These are phyloP conservation scores for Folsomia candida DNA, from an alignment of 2,888 invertebrate species.

Conservation along the genomic window DNA sequence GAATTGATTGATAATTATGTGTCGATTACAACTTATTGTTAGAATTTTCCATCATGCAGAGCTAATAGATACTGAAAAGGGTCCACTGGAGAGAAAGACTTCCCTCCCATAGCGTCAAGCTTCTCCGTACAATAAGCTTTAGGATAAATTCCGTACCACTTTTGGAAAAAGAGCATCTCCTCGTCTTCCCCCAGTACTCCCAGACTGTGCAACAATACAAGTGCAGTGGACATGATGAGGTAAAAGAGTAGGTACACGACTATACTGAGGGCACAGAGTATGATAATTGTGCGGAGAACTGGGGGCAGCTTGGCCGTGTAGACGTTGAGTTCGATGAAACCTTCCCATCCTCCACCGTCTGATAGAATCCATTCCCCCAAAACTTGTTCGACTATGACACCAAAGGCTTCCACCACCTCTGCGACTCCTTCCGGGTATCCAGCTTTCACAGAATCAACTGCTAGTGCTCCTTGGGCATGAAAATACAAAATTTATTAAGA, in stretches of 20 bases:
- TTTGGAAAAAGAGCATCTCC: conserved; percentile 27
- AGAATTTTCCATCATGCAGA: no score
- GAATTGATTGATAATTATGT: no score
- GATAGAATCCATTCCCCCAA: conserved; percentile 49
- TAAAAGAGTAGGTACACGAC: neutral
- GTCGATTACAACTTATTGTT: no score
- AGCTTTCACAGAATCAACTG: conserved; percentile 43
- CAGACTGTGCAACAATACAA: neutral
- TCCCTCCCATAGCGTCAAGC: neutral
- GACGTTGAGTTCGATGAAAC: conserved; percentile 42
- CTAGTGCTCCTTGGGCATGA: conserved; percentile 24
- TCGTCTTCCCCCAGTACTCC: conserved; percentile 12
- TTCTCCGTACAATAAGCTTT: neutral
- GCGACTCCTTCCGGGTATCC: conserved; percentile 48
- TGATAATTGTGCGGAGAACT: conserved; percentile 39
- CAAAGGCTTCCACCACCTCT: conserved; percentile 49
- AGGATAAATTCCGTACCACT: conserved; percentile 30
- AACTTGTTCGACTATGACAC: conserved; percentile 46
- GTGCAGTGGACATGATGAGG: neutral
- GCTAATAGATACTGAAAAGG: no score
- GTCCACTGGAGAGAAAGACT: neutral
- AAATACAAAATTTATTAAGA: no score
- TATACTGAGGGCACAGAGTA: conserved; percentile 20
- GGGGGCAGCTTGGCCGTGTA: conserved; percentile 44
- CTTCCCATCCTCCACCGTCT: conserved; percentile 47